phyloP scores from a whole-genome alignment of 2,113 vertebrate species.

The Scomber japonicus region DNA sequence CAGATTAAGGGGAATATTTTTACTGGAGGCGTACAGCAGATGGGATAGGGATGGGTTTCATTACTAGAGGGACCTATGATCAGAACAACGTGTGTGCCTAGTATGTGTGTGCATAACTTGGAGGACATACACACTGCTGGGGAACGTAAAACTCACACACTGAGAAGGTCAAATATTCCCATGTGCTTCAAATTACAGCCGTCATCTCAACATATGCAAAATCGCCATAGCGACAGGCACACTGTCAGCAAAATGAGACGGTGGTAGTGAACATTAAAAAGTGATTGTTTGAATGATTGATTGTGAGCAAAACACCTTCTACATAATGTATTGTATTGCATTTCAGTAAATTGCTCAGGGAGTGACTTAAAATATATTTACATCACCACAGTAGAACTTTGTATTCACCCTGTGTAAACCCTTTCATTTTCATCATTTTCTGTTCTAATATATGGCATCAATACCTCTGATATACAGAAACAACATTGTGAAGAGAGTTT shows the following conservation, averaged over 20 bases:
- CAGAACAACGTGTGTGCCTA: constrained; percentile 49
- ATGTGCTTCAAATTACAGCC: constrained; percentile 68
- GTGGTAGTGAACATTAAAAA: neutral
- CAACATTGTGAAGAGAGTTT: too few species aligned
- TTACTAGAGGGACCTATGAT: constrained; percentile 49
- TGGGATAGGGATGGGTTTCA: constrained; percentile 62
- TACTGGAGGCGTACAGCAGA: constrained; percentile 63
- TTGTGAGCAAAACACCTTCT: neutral
- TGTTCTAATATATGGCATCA: too few species aligned
- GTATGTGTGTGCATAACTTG: constrained; percentile 31
- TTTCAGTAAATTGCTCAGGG: neutral
- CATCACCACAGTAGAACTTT: too few species aligned
- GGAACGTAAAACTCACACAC: constrained; percentile 42
- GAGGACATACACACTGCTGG: constrained; percentile 32
- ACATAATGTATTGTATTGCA: neutral
- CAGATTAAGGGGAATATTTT: constrained; percentile 73
- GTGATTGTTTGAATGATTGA: neutral
- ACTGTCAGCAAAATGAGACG: constrained; percentile 7
- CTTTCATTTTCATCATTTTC: too few species aligned
- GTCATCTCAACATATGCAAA: constrained; percentile 20
- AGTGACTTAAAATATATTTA: too few species aligned
- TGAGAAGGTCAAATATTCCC: constrained; percentile 57
- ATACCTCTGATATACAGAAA: too few species aligned
- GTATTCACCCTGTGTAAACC: too few species aligned
- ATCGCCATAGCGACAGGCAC: neutral